Evolutionary conservation across 2,888 invertebrate genomes (phyloP), one percentile per base, ranked within the genome.

Genomic region (Tryphoninae sp.): DNA sequence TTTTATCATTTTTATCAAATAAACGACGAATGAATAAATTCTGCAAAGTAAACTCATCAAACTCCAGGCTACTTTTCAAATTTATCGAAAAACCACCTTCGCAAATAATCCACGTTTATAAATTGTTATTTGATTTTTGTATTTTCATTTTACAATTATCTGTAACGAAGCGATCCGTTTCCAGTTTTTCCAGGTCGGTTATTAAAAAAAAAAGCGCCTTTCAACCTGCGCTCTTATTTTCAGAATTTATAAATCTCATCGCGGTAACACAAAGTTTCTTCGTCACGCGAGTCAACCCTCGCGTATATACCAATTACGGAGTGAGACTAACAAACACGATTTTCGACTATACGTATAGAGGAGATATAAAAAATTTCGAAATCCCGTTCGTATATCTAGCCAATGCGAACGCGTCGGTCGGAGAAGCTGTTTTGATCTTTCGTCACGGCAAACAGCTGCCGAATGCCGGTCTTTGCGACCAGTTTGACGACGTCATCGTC

Each of bases 371-470:
- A 2, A 3, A 33, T 33, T 33, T 33, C 33, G 33, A 33, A 33
- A 33, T 33, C 33, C 4, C 33, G 13, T 45, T 45, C 13, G 13
- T 45, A 45, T 7, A 45, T 45, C 45, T 11, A 13, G 9, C 13
- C 11, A 0, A 45, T 45, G 45, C 45, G 13, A 13, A 45, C 45
- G 45, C 13, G 9, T 13, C 45, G 26, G 23, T 19, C 53, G 42
- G 11, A 22, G 16, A 9, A 19, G 33, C 22, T 45, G 68, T 51
- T 59, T 67, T 45, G 59, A 76, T 40, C 16, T 59, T 33, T 64
- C 49, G 58, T 59, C 59, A 51, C 51, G 59, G 33, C 64, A 51
- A 49, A 78, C 72, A 79, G 61, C 73, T 73, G 73, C 23, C 45
- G 55, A 51, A 19, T 67, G n/a, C 65, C 58, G 26, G 23, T 45